Percentiles rank a stretch among this genome's conserved stretches.
These are phyloP conservation scores for Myotis lucifugus DNA, from an alignment of 2,113 vertebrate species.

Conservation along the genomic window DNA sequence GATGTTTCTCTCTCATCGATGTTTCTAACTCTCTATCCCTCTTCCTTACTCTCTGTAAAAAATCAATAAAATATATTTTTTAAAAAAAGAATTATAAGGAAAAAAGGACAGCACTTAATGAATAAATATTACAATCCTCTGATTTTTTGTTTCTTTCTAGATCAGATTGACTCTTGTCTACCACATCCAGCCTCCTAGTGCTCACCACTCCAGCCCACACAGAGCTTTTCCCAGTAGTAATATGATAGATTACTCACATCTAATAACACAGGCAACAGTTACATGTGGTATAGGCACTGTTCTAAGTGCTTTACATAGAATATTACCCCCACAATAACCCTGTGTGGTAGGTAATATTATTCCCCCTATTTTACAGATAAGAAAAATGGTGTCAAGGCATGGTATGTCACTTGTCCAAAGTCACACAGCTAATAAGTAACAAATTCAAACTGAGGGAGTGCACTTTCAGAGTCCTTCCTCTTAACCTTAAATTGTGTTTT, in stretches of 20 bases:
- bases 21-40: no score
- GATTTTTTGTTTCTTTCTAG: not conserved
- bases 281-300: not conserved
- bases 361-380: not conserved
- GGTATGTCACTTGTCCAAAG: not conserved
- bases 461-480: not conserved
- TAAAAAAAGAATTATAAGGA: not conserved
- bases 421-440: rapidly evolving
- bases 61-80: no score
- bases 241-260: not conserved
- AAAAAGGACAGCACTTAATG: not conserved
- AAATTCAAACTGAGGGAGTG: not conserved
- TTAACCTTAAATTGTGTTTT: not conserved
- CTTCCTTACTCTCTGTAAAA: no score
- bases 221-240: conserved; percentile 62
- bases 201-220: not conserved
- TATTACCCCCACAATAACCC: not conserved
- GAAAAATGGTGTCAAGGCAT: not conserved
- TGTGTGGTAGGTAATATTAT: not conserved
- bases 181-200: not conserved
- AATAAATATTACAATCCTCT: not conserved
- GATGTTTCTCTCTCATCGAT: no score
- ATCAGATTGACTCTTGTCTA: not conserved
- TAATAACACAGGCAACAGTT: conserved; percentile 60
- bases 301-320: not conserved